Conservation (phyloP, 2,888 invertebrate species). For the Listrodromus nycthemerus region DNA sequence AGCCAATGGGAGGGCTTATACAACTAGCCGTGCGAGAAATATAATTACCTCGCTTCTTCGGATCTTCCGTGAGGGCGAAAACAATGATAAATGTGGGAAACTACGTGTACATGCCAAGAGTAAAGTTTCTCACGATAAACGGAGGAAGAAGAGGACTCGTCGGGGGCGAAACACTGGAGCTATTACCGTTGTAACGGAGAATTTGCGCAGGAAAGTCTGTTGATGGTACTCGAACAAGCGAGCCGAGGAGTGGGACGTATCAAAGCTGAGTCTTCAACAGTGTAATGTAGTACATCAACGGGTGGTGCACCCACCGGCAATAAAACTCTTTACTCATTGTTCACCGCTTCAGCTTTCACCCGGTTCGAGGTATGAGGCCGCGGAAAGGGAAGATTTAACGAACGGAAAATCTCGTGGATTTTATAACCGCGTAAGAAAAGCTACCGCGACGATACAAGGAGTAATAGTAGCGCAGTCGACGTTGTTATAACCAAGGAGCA, state of each 20-base stretch:
- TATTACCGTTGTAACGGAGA: not conserved
- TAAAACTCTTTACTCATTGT: slow-evolving; percentile 17
- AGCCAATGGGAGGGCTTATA: not conserved
- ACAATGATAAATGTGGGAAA: not conserved
- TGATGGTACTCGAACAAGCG: not conserved
- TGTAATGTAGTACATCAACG: slow-evolving; percentile 10
- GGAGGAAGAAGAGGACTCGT: not conserved
- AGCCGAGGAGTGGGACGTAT: not conserved
- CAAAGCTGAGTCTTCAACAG: not conserved
- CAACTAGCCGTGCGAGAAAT: slow-evolving; percentile 16
- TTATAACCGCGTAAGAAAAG: slow-evolving; percentile 11
- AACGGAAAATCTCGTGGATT: slow-evolving; percentile 3
- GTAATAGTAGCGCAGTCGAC: not conserved
- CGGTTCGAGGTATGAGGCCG: not conserved
- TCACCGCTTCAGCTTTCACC: not conserved
- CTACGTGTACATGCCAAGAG: not conserved
- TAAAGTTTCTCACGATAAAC: not conserved
- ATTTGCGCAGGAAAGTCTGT: not conserved
- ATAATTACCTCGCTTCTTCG: slow-evolving; percentile 14
- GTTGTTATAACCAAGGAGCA: slow-evolving; percentile 6
- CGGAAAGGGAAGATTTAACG: slow-evolving; percentile 17
- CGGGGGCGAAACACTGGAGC: not conserved
- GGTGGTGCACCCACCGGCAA: not conserved
- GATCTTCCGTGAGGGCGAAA: slow-evolving; percentile 3
- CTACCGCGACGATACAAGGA: not conserved